These are phyloP conservation scores for Gastrophysa polygoni DNA, from an alignment of 2,888 invertebrate genomes.

Conservation along the genomic window DNA sequence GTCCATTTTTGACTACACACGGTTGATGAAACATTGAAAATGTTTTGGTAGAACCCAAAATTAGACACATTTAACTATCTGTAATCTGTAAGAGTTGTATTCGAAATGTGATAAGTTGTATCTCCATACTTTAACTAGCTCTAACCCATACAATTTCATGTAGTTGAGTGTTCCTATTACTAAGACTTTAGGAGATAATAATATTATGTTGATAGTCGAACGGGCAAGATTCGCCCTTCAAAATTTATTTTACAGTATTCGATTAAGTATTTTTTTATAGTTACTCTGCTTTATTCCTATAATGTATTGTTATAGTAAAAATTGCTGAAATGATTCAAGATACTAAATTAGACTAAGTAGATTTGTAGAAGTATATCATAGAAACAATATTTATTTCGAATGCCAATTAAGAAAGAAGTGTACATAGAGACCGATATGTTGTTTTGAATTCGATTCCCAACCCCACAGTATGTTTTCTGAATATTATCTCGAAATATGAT, in stretches of 20 bases:
- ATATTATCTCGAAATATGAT: too few relatives aligned
- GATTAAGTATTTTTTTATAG: slow-evolving; percentile 37
- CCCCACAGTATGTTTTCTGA: too few relatives aligned
- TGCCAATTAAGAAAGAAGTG: slow-evolving; percentile 24
- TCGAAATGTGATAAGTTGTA: slow-evolving; percentile 26
- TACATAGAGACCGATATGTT: slow-evolving; percentile 14
- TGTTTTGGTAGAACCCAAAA: neutral
- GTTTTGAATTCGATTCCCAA: neutral
- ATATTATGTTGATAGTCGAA: slow-evolving; percentile 4
- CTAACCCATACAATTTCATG: neutral
- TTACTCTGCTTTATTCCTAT: slow-evolving; percentile 11
- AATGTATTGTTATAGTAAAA: slow-evolving; percentile 11
- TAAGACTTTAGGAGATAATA: slow-evolving; percentile 27
- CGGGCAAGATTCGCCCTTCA: slow-evolving; percentile 9
- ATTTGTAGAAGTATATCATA: slow-evolving; percentile 14
- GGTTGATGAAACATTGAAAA: too few relatives aligned
- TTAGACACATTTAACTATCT: neutral
- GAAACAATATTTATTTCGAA: slow-evolving; percentile 33
- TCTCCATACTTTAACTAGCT: neutral
- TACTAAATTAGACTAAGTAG: neutral
- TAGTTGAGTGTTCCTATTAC: slow-evolving; percentile 32
- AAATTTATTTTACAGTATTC: slow-evolving; percentile 40
- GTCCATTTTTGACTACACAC: too few relatives aligned
- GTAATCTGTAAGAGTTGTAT: neutral
- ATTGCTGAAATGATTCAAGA: slow-evolving; percentile 19